phyloP scores from a whole-genome alignment of 1,140 invertebrate genomes.

The Gonioctena quinquepunctata region DNA sequence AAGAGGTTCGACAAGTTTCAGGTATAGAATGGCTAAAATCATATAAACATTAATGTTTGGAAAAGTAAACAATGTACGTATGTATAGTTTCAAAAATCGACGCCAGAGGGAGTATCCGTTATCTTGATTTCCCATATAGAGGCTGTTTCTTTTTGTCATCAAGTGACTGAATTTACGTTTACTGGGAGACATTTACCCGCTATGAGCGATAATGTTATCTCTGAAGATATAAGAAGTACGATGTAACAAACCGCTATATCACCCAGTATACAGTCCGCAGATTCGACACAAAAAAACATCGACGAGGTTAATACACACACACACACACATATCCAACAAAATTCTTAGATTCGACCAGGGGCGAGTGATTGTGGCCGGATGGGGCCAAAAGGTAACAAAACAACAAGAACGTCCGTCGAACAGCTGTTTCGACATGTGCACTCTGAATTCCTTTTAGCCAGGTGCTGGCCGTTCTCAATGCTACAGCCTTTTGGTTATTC shows the following conservation, averaged over 20 bases:
- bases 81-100: too few species aligned
- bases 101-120: too few species aligned
- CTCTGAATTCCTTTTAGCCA: conserved; percentile 34
- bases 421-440: conserved; percentile 37
- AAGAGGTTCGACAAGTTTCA: too few species aligned
- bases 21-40: too few species aligned
- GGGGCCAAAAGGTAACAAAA: conserved; percentile 24
- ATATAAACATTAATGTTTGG: too few species aligned
- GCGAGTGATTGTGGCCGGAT: conserved; percentile 12
- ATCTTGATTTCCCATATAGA: too few species aligned
- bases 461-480: conserved; percentile 14
- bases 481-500: conserved; percentile 1
- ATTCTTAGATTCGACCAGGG: background rate
- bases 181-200: too few species aligned
- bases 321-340: conserved; percentile 14
- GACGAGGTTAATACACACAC: background rate
- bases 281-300: background rate
- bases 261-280: background rate
- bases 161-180: too few species aligned
- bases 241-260: background rate
- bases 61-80: too few species aligned
- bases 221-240: background rate
- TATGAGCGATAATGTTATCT: background rate
- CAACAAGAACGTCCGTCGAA: conserved; percentile 28
- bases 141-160: too few species aligned